Base-by-base conservation (phyloP, 2,113 vertebrate species). In the Megatriorchis doriae region DNA sequence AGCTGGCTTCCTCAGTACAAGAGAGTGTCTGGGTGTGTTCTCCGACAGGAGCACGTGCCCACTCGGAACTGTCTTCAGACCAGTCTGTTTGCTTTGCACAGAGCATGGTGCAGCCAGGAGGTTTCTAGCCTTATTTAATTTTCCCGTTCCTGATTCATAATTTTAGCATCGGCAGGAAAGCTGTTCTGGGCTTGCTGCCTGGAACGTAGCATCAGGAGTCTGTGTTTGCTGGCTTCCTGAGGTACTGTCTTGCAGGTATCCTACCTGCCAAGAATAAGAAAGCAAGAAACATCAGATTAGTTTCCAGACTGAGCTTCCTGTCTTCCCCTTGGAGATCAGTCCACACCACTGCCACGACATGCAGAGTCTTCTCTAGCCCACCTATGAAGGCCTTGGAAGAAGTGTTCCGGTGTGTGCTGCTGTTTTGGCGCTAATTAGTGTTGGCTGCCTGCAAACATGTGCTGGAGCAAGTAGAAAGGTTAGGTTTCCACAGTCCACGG, bases 221-320 rank as follows among this genome's bases (percentile, higher is more conserved):
- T 92, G 88, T 62, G 91, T 65, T 82, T 68, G 66, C 84, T 95
- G 94, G 88, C 81, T 1, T 88, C 88, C 86, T 48, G 52, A 68
- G 43, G 36, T 43, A 23, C 91, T 59, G 31, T 70, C 73, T 90
- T 74, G 23, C 92, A 95, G 95, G 95, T 96, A 25, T 52, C 77
- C 82, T 79, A 95, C 92, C 86, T 96, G 95, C 96, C 97, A 97
- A 96, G 81, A 95, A 95, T 70, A 97, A 97, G 93, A 96, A 88
- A 94, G 74, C 58, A 81, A 77, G 73, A 91, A 85, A 66, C 43
- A 45, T 55, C 74, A 47, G 70, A 45, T 85, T 82, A 38, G 42
- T 91, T 96, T 97, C 73, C 95, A 97, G 74, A 38, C 78, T 81
- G 62, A 94, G 66, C 86, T 97, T 97, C 91, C 93, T 80, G 66